Evolutionary conservation across 30 jellyfish, hydroid and myxozoan species (phyloP).

Genomic region (Aurelia aurita): DNA sequence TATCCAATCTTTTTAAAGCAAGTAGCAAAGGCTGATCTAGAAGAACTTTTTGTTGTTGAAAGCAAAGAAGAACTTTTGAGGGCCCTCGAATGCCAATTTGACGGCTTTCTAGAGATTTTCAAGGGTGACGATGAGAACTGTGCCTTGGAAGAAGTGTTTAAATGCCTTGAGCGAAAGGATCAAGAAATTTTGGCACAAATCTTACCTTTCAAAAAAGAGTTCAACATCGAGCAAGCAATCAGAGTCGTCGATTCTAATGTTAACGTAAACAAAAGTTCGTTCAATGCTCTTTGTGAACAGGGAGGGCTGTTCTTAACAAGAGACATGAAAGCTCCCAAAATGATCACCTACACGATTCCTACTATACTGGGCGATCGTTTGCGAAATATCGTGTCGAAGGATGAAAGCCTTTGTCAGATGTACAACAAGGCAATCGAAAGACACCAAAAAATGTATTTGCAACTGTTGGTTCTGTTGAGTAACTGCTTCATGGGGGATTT

Average conservation of each 20-base stretch:
- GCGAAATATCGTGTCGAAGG: constrained; percentile 15
- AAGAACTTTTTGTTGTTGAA: constrained; percentile 26
- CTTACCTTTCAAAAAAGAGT: constrained; percentile 38
- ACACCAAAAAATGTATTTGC: constrained; percentile 36
- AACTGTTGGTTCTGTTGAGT: constrained; percentile 27
- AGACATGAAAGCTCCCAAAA: not conserved
- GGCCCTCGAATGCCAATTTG: constrained; percentile 42
- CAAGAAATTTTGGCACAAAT: constrained; percentile 41
- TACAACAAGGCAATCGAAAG: constrained; percentile 21
- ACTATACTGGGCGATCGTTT: constrained; percentile 36
- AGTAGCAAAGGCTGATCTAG: constrained; percentile 33
- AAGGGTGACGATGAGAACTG: constrained; percentile 3
- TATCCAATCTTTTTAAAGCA: constrained; percentile 28
- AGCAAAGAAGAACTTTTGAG: constrained; percentile 35
- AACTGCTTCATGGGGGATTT: constrained; percentile 63
- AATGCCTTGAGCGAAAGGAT: constrained; percentile 3
- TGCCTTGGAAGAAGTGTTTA: constrained; percentile 15
- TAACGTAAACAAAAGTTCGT: constrained; percentile 13
- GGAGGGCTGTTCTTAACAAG: constrained; percentile 47
- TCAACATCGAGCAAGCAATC: constrained; percentile 48
- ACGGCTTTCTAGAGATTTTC: constrained; percentile 4
- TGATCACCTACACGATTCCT: constrained; percentile 21
- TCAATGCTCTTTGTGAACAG: constrained; percentile 51
- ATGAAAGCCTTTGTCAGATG: not conserved
- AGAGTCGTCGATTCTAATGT: constrained; percentile 15